Conservation (phyloP, 2,113 vertebrate genomes). For the Sinosuthora webbiana region DNA sequence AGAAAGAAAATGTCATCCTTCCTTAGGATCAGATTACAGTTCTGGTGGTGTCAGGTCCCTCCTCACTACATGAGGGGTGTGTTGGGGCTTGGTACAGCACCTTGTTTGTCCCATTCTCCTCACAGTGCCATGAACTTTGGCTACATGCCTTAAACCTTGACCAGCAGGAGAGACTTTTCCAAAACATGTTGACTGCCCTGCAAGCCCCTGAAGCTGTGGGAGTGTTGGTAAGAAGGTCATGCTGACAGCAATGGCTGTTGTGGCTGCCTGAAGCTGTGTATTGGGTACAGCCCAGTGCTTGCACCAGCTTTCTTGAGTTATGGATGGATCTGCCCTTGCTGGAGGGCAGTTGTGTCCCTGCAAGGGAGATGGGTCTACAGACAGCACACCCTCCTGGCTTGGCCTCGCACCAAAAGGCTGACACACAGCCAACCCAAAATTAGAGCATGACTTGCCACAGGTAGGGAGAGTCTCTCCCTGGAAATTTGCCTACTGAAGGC, state of each 20-base stretch:
- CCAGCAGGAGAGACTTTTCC: background rate
- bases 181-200: background rate
- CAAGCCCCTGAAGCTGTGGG: background rate
- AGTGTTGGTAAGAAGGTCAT: background rate
- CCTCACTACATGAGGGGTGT: background rate
- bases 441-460: background rate
- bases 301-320: background rate
- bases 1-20: background rate
- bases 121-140: background rate
- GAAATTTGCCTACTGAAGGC: background rate
- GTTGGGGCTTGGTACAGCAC: background rate
- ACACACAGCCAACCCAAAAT: background rate
- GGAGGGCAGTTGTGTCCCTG: background rate
- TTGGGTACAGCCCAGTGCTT: background rate
- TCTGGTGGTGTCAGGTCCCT: background rate
- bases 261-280: background rate
- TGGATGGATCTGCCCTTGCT: background rate
- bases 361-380: background rate
- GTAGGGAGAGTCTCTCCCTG: background rate
- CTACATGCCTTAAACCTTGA: background rate
- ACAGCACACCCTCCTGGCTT: background rate
- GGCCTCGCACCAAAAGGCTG: background rate
- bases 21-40: too few relatives aligned
- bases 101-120: background rate
- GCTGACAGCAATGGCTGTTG: background rate